A percentile compares a stretch with the other conserved stretches of the same genome.
phyloP scores from a whole-genome alignment of 2,888 invertebrate genomes.

The Coremacera marginata region DNA sequence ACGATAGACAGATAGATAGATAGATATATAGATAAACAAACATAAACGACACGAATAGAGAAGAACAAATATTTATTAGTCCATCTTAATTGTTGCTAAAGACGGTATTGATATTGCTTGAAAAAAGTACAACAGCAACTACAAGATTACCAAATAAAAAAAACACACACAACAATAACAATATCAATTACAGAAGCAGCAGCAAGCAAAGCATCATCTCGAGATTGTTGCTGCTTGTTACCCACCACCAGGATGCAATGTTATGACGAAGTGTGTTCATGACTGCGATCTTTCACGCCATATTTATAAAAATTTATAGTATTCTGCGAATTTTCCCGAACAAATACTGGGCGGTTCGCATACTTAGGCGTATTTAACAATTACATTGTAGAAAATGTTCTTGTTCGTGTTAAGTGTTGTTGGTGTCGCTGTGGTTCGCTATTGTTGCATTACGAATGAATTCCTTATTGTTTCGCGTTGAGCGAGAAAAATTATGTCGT shows the following conservation, averaged over 20 bases:
- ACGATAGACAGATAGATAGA: not conserved
- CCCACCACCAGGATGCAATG: not conserved
- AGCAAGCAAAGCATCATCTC: not conserved
- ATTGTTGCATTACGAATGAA: not conserved
- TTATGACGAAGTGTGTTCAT: slow-evolving; percentile 37
- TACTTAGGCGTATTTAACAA: slow-evolving; percentile 28
- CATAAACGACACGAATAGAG: not conserved
- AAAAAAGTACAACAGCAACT: not conserved
- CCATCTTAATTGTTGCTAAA: not conserved
- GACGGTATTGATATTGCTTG: not conserved
- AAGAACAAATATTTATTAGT: not conserved
- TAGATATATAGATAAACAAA: not conserved
- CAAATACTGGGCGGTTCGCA: slow-evolving; percentile 10
- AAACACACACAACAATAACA: not conserved
- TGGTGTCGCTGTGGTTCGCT: not conserved
- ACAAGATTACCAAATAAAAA: no score
- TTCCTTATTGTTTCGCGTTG: slow-evolving; percentile 11
- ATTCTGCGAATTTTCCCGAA: slow-evolving; percentile 29
- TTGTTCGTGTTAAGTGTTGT: not conserved
- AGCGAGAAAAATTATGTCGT: slow-evolving; percentile 1
- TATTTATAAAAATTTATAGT: slow-evolving; percentile 28
- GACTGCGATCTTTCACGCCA: slow-evolving; percentile 34
- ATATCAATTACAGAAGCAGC: not conserved
- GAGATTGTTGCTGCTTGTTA: not conserved
- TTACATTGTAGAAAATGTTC: slow-evolving; percentile 4